Base-by-base conservation (phyloP, 1,140 invertebrate species). In the Drosophila willistoni region DNA sequence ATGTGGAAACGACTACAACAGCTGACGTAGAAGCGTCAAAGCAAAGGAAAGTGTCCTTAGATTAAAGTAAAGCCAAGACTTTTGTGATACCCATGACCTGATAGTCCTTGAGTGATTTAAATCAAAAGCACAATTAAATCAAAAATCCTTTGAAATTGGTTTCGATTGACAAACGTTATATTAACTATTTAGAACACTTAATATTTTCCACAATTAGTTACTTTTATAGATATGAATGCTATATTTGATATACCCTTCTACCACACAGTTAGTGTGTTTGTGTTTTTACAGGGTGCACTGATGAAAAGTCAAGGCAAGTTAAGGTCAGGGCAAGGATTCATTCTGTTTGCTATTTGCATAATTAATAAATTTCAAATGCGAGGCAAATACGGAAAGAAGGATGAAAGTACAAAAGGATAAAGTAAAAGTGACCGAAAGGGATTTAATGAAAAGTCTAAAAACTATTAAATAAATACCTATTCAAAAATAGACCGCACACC, bases 301-400 rank as follows among this genome's bases (percentile, higher is more conserved):
- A 6, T 5, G 9, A 67, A 47, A 57, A 19, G 14, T 29, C 42
- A 36, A 60, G 59, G 62, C 57, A 68, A 59, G 34, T 47, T 65
- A 89, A 87, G 84, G 89, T 87, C 84, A 87, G 77, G 84, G 84
- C 63, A 84, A 72, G 71, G 77, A 83, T 73, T 69, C 42, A 33
- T 51, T 51, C 44, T 47, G 14, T 47, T 47, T 47, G 44, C 44
- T 22, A 9, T 19, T 68, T 87, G 73, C 83, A 87, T 87, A 87
- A 87, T 87, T 87, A 84, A 87, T 89, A 74, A 73, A 70, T 61
- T 89, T 84, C 60, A 66, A 59, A 33, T 59, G 56, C 56, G 83
- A 78, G 56, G 68, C 57, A 19, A 59, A 59, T 29, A 29, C 25
- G 42, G 39, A 14, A 34, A 47, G 42, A 44, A 34, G 36, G 62